A percentile compares a stretch with the other conserved stretches of the same genome.
These are phyloP conservation scores for Oncopeltus fasciatus DNA, from an alignment of 1,140 invertebrate species.

Conservation along the genomic window DNA sequence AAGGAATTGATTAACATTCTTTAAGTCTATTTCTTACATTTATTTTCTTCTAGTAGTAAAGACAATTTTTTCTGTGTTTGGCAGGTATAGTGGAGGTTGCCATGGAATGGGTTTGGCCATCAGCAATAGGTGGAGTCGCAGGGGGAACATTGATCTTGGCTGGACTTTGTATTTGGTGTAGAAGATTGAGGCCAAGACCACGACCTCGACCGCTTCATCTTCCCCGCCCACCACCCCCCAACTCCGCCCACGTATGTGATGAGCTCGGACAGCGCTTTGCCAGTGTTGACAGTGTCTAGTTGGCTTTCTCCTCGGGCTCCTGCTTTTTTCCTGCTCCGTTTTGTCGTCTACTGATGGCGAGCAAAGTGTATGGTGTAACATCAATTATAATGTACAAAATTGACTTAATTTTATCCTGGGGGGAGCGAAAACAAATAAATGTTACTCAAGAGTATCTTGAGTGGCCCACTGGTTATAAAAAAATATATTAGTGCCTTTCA, in stretches of 20 bases:
- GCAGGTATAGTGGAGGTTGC: constrained; percentile 32
- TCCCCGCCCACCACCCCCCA: constrained; percentile 28
- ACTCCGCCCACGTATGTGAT: constrained; percentile 32
- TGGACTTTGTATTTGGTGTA: constrained; percentile 30
- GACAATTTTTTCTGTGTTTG: too few species aligned
- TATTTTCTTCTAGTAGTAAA: neutral
- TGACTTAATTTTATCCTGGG: too few species aligned
- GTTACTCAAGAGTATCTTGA: too few species aligned
- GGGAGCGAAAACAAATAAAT: too few species aligned
- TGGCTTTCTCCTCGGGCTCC: constrained; percentile 24
- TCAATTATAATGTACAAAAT: too few species aligned
- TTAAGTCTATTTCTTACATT: neutral
- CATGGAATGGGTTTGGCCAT: constrained; percentile 31
- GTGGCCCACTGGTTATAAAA: too few species aligned
- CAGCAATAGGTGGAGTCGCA: constrained; percentile 28
- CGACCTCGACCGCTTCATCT: constrained; percentile 29
- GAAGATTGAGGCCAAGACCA: constrained; percentile 29
- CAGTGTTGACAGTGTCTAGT: constrained; percentile 40
- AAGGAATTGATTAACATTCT: neutral
- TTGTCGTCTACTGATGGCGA: too few species aligned
- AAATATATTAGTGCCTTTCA: too few species aligned
- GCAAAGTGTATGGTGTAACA: too few species aligned
- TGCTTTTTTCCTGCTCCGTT: neutral
- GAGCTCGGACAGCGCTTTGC: constrained; percentile 37
- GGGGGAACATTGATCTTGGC: constrained; percentile 28